Percentiles rank a stretch among this genome's conserved stretches.
These are phyloP conservation scores for Nilaparvata lugens DNA, from an alignment of 1,140 invertebrate species.

Conservation along the genomic window DNA sequence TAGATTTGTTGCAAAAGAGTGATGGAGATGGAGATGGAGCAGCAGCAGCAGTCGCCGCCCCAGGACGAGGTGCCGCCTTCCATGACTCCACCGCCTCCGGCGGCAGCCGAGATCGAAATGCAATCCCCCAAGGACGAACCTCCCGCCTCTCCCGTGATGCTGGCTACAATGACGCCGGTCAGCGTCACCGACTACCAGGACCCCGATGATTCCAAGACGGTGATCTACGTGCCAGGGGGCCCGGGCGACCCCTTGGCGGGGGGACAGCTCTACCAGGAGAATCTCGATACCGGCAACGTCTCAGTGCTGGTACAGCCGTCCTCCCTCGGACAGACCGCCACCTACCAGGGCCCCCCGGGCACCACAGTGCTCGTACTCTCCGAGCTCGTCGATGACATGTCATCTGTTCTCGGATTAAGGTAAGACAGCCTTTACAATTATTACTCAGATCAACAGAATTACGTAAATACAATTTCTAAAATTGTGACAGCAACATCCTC, in stretches of 20 bases:
- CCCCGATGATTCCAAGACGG: slow-evolving; percentile 18
- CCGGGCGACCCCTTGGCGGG: slow-evolving; percentile 1
- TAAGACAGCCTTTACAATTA: slow-evolving; percentile 8
- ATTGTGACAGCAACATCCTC: too few species aligned
- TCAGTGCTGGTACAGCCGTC: slow-evolving; percentile 24
- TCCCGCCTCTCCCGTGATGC: slow-evolving; percentile 24
- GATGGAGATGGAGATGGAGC: not conserved
- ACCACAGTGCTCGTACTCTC: slow-evolving; percentile 29
- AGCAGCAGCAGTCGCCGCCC: not conserved
- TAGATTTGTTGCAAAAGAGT: not conserved
- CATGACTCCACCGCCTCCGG: slow-evolving; percentile 14
- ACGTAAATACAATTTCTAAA: too few species aligned
- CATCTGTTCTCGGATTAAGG: slow-evolving; percentile 27
- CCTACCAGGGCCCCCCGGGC: slow-evolving; percentile 23
- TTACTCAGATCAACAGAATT: too few species aligned
- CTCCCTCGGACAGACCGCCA: slow-evolving; percentile 13
- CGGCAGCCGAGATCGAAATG: slow-evolving; percentile 1
- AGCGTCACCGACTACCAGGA: slow-evolving; percentile 25
- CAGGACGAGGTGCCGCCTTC: slow-evolving; percentile 2
- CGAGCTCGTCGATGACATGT: slow-evolving; percentile 30
- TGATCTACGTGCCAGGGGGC: slow-evolving; percentile 16
- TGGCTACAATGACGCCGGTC: slow-evolving; percentile 27
- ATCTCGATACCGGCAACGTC: slow-evolving; percentile 17
- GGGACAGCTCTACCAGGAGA: slow-evolving; percentile 8
- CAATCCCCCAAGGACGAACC: slow-evolving; percentile 12